Percentiles rank a stretch among this genome's conserved stretches.
These are phyloP conservation scores for Thunnus maccoyii DNA, from an alignment of 2,113 vertebrate genomes.

Conservation along the genomic window DNA sequence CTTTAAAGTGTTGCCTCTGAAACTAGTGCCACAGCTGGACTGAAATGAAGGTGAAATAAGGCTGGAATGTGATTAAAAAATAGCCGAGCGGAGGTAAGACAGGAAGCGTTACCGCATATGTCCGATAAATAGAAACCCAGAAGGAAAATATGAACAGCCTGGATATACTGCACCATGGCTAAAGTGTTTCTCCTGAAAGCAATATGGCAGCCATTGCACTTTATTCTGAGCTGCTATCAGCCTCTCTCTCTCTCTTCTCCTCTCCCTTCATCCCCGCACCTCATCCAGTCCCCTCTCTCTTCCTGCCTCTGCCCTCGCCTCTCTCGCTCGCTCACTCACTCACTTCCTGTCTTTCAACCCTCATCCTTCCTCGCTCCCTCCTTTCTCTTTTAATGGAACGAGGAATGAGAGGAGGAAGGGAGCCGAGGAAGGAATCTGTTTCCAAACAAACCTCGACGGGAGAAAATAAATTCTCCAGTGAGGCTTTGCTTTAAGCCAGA, in stretches of 20 bases:
- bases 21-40: not conserved
- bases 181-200: conserved; percentile 34
- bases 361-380: conserved; percentile 55
- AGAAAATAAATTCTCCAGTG: not conserved
- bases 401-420: conserved; percentile 33
- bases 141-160: not conserved
- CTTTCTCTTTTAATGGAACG: conserved; percentile 39
- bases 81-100: not conserved
- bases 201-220: conserved; percentile 23
- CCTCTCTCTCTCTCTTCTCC: not conserved
- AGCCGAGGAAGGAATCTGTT: conserved; percentile 28
- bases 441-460: conserved; percentile 20
- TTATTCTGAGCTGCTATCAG: not conserved
- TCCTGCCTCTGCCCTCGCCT: conserved; percentile 35
- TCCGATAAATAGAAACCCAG: conserved; percentile 1
- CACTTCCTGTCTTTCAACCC: conserved; percentile 69
- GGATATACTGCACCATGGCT: not conserved
- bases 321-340: conserved; percentile 8
- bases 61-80: not conserved
- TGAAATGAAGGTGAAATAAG: not conserved
- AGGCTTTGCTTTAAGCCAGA: not conserved
- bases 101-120: not conserved
- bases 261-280: not conserved
- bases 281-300: not conserved
- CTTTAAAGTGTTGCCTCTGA: not conserved